Evolutionary conservation across 1,140 invertebrate species (phyloP), one percentile per base, ranked within the genome.

Genomic region (Nymphalis io): DNA sequence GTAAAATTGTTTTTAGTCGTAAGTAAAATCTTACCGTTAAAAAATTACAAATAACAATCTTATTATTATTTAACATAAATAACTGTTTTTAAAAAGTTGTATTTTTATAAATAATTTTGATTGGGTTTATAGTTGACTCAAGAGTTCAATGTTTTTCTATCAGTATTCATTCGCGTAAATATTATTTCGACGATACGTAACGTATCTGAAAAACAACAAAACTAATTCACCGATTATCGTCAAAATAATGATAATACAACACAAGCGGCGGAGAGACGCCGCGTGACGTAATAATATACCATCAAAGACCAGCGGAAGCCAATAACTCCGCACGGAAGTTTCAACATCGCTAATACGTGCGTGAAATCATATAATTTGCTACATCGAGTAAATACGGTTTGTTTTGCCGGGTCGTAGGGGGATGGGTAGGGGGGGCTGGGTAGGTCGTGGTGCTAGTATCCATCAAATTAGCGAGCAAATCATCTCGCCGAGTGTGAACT

Each of bases 301-400:
- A 55, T 55, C 51, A 27, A 55, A 55, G 51, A 55, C 21, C 61
- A 39, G 46, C 62, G 62, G 62, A 57, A 57, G 39, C 38, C 62
- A 42, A 57, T 27, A 57, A 55, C 33, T 53, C 2, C 33, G 58
- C 42, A 33, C 51, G 62, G 62, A 64, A 64, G 18, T 21, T 57
- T 39, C 16, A 10, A 38, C 51, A 38, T 63, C 61, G 62, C 33
- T 64, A 64, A 57, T 55, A 44, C 62, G 62, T 64, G 62, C 62
- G 51, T 64, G 62, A 64, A 64, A 64, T 64, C 62, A 42, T 55
- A 51, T 64, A 57, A 64, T 64, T 64, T 64, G 62, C 62, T 57
- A 64, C 60, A 62, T 62, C 38, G 51, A 57, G 62, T 64, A 55
- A 23, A 55, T 55, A 55, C 51, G 51, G 46, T 51, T 64, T 64